Conservation (phyloP, 2,888 invertebrate species). For the Lapara coniferarum region DNA sequence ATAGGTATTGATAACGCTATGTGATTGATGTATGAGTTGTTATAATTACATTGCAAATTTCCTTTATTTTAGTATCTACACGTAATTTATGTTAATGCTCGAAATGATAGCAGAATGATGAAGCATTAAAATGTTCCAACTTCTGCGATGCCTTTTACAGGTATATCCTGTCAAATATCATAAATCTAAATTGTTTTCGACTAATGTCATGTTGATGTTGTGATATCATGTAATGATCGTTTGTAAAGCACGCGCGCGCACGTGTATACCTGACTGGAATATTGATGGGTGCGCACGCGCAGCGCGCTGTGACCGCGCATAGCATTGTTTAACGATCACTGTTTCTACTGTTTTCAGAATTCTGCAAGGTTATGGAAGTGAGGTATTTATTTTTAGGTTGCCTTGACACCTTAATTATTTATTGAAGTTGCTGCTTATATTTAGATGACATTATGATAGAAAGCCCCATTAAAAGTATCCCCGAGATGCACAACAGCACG, state of each 20-base stretch:
- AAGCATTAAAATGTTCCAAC: no score
- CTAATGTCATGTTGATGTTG: slow-evolving; percentile 43
- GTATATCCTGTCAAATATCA: background rate
- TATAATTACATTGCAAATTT: no score
- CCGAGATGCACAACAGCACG: no score
- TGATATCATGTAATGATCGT: slow-evolving; percentile 39
- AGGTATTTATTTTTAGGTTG: background rate
- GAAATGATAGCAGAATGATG: no score
- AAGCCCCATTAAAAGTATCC: no score
- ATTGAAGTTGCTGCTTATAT: no score
- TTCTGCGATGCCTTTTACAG: background rate
- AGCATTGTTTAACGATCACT: background rate
- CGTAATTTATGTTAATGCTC: no score
- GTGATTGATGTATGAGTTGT: no score
- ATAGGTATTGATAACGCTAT: no score
- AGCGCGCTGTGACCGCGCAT: background rate
- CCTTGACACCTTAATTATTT: background rate
- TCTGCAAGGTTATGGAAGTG: background rate
- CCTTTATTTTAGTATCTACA: no score
- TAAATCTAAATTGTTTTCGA: slow-evolving; percentile 38
- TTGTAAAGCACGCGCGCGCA: slow-evolving; percentile 38
- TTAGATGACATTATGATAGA: no score
- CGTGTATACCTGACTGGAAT: slow-evolving; percentile 43
- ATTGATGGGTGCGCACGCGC: slow-evolving; percentile 31
- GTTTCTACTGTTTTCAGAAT: background rate